Conservation (phyloP, 2,113 vertebrate genomes). For the Egretta garzetta region DNA sequence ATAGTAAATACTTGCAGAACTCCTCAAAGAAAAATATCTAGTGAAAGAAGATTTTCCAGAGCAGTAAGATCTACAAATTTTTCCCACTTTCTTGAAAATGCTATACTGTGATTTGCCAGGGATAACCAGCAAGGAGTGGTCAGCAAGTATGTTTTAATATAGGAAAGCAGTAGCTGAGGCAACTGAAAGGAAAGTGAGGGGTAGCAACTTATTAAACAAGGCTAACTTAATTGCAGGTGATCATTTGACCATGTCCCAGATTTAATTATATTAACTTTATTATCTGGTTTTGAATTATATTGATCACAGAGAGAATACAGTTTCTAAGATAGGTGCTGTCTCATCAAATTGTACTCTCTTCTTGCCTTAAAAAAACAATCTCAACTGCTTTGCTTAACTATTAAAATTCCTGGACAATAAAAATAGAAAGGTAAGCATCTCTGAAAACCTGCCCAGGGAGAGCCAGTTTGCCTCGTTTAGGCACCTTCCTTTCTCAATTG, state of each 20-base stretch:
- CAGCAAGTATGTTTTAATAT: not conserved
- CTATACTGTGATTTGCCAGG: not conserved
- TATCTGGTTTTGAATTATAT: constrained; percentile 38
- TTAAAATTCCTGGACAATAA: not conserved
- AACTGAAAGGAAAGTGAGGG: not conserved
- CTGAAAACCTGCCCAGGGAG: not conserved
- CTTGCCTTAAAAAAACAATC: constrained; percentile 3
- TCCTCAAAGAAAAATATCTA: not conserved
- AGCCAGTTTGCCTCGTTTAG: not conserved
- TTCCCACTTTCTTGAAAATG: not conserved
- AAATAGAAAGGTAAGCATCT: not conserved
- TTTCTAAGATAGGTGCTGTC: constrained; percentile 13
- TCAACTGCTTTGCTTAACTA: not conserved
- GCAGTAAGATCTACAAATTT: not conserved
- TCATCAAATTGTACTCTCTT: constrained; percentile 29
- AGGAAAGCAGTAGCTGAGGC: not conserved
- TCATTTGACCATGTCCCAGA: constrained; percentile 34
- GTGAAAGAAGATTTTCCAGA: not conserved
- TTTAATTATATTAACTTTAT: constrained; percentile 46
- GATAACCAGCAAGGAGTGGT: not conserved
- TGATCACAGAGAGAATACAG: constrained; percentile 14
- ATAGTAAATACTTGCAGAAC: not conserved
- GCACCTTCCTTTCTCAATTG: constrained; percentile 16
- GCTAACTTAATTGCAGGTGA: constrained; percentile 37
- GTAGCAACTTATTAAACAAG: not conserved